Evolutionary conservation across 2,888 invertebrate species (phyloP).

Genomic region (Acanthosepion lycidas): DNA sequence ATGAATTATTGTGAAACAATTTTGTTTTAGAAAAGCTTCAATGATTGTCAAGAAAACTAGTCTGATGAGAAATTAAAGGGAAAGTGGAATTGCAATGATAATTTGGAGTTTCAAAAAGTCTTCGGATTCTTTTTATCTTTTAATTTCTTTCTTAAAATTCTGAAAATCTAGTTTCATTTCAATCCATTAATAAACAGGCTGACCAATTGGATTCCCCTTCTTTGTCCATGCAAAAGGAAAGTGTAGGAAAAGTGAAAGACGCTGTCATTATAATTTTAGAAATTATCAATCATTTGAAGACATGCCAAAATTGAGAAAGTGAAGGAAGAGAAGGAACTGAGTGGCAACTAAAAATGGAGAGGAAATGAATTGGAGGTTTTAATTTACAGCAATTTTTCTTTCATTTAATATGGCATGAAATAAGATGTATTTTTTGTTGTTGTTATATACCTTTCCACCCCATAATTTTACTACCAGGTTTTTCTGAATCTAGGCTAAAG

Average conservation of each 20-base stretch:
- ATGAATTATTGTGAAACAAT: not conserved
- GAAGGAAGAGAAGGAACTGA: not conserved
- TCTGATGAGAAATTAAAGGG: not conserved
- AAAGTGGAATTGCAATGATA: not conserved
- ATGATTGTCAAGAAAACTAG: not conserved
- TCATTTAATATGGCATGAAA: slow-evolving; percentile 33
- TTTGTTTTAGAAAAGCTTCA: not conserved
- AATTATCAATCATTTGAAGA: slow-evolving; percentile 23
- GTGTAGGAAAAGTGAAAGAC: not conserved
- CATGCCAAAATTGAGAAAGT: not conserved
- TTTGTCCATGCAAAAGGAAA: not conserved
- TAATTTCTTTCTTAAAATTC: not conserved
- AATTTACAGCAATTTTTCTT: slow-evolving; percentile 18
- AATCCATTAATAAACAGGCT: not conserved
- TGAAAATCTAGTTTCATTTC: not conserved
- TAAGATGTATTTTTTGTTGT: not conserved
- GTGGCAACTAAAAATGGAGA: not conserved
- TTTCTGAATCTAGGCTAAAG: not conserved
- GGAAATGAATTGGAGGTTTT: not conserved
- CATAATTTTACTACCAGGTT: not conserved
- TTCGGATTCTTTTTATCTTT: not conserved
- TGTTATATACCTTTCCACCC: not conserved
- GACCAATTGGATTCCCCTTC: not conserved
- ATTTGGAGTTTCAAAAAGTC: not conserved
- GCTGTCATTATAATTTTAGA: slow-evolving; percentile 9